These are phyloP conservation scores for Drosophila mojavensis DNA, from an alignment of 1,140 invertebrate genomes.

Conservation along the genomic window DNA sequence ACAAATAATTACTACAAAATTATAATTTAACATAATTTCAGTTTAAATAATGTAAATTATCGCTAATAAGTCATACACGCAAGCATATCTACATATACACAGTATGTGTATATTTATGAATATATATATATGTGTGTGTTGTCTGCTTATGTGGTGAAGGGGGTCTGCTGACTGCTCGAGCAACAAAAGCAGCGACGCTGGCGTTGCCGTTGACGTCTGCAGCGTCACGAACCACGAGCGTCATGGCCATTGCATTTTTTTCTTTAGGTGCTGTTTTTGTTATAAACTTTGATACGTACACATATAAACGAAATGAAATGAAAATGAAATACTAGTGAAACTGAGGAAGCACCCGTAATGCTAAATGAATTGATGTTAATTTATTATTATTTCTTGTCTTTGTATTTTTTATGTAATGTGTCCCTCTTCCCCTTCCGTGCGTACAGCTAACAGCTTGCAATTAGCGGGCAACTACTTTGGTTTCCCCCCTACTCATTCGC, in stretches of 20 bases:
- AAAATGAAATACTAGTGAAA: slow-evolving; percentile 59
- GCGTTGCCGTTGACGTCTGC: slow-evolving; percentile 27
- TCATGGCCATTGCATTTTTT: slow-evolving; percentile 84
- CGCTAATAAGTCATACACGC: slow-evolving; percentile 22
- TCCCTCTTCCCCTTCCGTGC: slow-evolving; percentile 8
- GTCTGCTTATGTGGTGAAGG: slow-evolving; percentile 17
- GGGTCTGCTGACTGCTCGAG: slow-evolving; percentile 67
- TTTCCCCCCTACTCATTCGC: slow-evolving; percentile 9
- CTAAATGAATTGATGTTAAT: slow-evolving; percentile 47
- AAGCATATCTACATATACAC: background rate
- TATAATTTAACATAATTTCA: slow-evolving; percentile 74
- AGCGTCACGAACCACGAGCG: slow-evolving; percentile 71
- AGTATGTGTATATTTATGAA: background rate
- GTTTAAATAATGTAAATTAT: slow-evolving; percentile 50
- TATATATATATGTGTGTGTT: slow-evolving; percentile 7
- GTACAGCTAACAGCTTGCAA: slow-evolving; percentile 19
- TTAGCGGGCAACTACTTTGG: slow-evolving; percentile 41
- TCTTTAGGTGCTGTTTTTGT: slow-evolving; percentile 40
- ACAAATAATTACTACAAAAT: slow-evolving; percentile 75
- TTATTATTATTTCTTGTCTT: slow-evolving; percentile 30
- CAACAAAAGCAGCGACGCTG: slow-evolving; percentile 57
- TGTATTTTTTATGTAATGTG: slow-evolving; percentile 46
- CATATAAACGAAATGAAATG: slow-evolving; percentile 48
- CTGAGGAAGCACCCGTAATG: slow-evolving; percentile 50
- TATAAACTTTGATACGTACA: slow-evolving; percentile 55